Percentiles rank a stretch among this genome's conserved stretches.
Conservation (phyloP, 2,113 vertebrate species). For the Hystrix brachyura region DNA sequence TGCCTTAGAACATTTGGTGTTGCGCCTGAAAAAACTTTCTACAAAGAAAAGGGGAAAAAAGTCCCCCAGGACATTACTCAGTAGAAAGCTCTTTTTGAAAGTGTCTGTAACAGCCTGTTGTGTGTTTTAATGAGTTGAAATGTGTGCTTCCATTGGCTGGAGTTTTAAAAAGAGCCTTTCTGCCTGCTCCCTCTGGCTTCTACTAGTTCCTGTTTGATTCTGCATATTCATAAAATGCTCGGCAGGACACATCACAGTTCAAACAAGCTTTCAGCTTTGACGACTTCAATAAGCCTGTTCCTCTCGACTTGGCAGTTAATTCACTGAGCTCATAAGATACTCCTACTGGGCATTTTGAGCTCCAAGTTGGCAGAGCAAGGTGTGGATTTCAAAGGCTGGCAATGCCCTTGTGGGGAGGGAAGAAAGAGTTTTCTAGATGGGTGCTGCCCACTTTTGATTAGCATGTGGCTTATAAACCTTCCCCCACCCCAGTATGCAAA, state of each 20-base stretch:
- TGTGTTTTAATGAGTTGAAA: constrained; percentile 67
- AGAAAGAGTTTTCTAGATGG: not conserved
- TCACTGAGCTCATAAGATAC: constrained; percentile 57
- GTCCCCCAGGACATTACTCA: constrained; percentile 52
- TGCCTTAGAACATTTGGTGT: constrained; percentile 47
- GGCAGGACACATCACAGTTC: constrained; percentile 65
- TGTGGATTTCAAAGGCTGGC: constrained; percentile 60
- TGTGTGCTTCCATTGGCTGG: constrained; percentile 35
- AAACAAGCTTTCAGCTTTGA: constrained; percentile 71
- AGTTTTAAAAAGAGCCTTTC: constrained; percentile 61
- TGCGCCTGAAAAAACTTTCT: constrained; percentile 53
- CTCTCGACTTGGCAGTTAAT: constrained; percentile 58
- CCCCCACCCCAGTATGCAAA: not conserved
- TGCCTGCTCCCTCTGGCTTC: constrained; percentile 55
- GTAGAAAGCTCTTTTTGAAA: constrained; percentile 64
- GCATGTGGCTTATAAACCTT: not conserved
- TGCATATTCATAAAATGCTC: constrained; percentile 81
- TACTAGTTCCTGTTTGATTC: constrained; percentile 68
- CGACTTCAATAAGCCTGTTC: constrained; percentile 66
- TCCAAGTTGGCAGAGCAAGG: constrained; percentile 47
- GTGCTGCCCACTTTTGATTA: constrained; percentile 43
- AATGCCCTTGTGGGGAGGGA: not conserved
- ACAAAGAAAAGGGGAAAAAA: constrained; percentile 56
- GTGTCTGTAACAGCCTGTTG: constrained; percentile 50
- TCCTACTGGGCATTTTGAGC: constrained; percentile 66